Percentiles rank a stretch among this genome's conserved stretches.
Conservation (phyloP, 2,113 vertebrate genomes). For the Megaceryle torquata region DNA sequence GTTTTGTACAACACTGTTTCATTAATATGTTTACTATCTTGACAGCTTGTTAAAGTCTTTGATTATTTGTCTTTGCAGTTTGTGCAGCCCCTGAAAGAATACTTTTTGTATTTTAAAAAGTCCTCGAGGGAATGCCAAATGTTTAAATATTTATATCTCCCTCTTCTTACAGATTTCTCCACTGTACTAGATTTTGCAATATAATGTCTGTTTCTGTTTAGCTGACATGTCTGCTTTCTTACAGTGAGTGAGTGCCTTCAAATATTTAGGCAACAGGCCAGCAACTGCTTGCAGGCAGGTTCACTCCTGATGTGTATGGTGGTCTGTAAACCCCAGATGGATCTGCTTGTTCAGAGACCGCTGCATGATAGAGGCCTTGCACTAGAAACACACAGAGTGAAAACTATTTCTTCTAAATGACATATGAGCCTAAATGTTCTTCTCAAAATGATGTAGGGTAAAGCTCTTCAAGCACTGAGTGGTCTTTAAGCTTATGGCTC, state of each 20-base stretch:
- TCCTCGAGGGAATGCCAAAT: background rate
- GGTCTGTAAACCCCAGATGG: background rate
- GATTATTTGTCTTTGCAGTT: conserved; percentile 7
- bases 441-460: background rate
- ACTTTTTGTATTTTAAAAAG: conserved; percentile 1
- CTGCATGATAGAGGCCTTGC: background rate
- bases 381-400: background rate
- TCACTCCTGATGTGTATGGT: background rate
- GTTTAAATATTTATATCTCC: conserved; percentile 54
- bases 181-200: conserved; percentile 23
- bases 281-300: background rate
- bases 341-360: background rate
- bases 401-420: background rate
- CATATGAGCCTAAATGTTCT: background rate
- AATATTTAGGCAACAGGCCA: background rate
- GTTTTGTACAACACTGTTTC: background rate
- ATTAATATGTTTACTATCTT: conserved; percentile 6
- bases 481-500: background rate
- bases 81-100: conserved; percentile 22
- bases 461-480: background rate
- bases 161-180: background rate
- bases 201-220: background rate
- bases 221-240: background rate
- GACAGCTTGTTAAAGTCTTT: background rate
- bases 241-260: background rate